Evolutionary conservation across 2,888 invertebrate species (phyloP).

Genomic region (Bursaphelenchus okinawaensis): DNA sequence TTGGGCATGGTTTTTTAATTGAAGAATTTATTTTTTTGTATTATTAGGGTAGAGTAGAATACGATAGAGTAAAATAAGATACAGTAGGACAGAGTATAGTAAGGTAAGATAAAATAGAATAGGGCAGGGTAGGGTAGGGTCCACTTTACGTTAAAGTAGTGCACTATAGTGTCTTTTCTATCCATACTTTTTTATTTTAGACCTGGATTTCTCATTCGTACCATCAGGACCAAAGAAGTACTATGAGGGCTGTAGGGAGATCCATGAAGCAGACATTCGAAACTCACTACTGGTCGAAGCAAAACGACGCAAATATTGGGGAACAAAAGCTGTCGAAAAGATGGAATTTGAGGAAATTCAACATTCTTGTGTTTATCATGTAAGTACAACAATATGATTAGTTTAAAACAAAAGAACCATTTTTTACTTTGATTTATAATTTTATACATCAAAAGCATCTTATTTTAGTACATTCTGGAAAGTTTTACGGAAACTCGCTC

Average conservation of each 20-base stretch:
- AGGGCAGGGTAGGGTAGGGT: no score
- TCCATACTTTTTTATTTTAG: no score
- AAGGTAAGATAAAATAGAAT: no score
- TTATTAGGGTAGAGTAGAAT: no score
- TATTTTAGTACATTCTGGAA: constrained; percentile 50
- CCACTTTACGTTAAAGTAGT: no score
- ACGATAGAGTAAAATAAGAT: no score
- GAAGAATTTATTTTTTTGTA: no score
- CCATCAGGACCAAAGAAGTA: not conserved
- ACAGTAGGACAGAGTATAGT: no score
- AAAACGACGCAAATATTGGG: constrained; percentile 32
- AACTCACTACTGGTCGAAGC: constrained; percentile 45
- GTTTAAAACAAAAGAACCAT: not conserved
- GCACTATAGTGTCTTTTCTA: no score
- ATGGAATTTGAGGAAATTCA: constrained; percentile 52
- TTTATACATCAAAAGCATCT: not conserved
- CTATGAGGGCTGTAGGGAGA: constrained; percentile 22
- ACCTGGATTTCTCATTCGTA: constrained; percentile 7
- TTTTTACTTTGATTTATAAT: constrained; percentile 4
- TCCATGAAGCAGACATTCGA: constrained; percentile 51
- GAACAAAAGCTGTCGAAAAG: constrained; percentile 41
- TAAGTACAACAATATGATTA: constrained; percentile 19
- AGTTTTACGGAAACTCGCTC: constrained; percentile 55
- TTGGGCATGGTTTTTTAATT: no score
- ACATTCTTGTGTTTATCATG: constrained; percentile 38